phyloP scores from a whole-genome alignment of 2,797 vertebrate genomes.

The Enteromius unitaeniatus region DNA sequence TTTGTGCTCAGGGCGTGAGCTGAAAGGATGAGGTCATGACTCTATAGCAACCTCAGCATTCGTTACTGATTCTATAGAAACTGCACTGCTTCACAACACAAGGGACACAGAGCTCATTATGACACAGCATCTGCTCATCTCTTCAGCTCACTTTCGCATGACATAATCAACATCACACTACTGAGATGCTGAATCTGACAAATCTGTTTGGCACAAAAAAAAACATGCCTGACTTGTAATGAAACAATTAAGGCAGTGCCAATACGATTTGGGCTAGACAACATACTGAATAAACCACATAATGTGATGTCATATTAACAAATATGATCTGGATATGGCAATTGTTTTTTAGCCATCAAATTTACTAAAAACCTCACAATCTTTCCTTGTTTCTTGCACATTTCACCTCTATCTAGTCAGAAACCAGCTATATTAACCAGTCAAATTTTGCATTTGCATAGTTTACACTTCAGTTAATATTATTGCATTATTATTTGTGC shows the following conservation, averaged over 20 bases:
- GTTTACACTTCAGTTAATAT: not conserved
- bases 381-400: not conserved
- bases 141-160: not conserved
- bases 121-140: conserved; percentile 26
- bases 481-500: not conserved
- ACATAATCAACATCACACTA: conserved; percentile 1
- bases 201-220: not conserved
- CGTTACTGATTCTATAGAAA: conserved; percentile 27
- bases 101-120: conserved; percentile 12
- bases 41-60: conserved; percentile 1
- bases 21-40: conserved; percentile 27
- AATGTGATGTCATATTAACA: not conserved
- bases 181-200: not conserved
- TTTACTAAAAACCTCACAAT: not conserved
- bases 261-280: not conserved
- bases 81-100: not conserved
- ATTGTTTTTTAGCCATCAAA: not conserved
- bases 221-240: not conserved
- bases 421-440: no score
- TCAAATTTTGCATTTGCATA: not conserved
- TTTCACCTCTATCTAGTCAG: not conserved
- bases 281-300: not conserved
- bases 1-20: not conserved
- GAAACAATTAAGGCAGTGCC: not conserved
- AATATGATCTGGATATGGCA: not conserved